These are phyloP conservation scores for Pelobates cultripes DNA, from an alignment of 2,797 vertebrate genomes.

Conservation along the genomic window DNA sequence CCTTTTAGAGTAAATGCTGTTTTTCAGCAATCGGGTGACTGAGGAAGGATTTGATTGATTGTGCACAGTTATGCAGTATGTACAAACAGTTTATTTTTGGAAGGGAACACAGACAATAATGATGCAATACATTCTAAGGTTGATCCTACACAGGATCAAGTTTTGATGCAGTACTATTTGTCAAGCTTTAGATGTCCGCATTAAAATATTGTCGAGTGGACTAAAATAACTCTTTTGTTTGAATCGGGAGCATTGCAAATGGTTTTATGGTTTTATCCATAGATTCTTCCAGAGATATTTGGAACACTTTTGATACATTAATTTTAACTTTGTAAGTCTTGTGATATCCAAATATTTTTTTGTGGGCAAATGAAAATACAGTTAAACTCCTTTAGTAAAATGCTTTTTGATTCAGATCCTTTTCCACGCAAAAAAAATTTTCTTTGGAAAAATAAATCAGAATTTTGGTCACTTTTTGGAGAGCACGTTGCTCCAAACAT, in stretches of 20 bases:
- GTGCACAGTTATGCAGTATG: not conserved
- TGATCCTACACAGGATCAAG: not conserved
- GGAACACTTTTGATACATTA: too few relatives aligned
- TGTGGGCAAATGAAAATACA: not conserved
- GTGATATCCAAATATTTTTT: not conserved
- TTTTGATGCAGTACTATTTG: constrained; percentile 12
- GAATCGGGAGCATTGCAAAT: too few relatives aligned
- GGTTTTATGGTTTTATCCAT: too few relatives aligned
- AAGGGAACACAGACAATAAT: constrained; percentile 5
- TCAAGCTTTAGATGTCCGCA: constrained; percentile 13
- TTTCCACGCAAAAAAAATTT: constrained; percentile 21
- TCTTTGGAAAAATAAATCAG: constrained; percentile 11
- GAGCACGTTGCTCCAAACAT: not conserved
- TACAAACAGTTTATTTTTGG: not conserved
- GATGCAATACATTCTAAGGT: not conserved
- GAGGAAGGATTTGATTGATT: not conserved
- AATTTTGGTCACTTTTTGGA: too few relatives aligned
- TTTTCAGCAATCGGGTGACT: not conserved
- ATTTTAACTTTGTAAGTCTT: too few relatives aligned
- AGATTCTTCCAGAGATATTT: too few relatives aligned
- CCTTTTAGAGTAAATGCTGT: not conserved
- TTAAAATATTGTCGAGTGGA: constrained; percentile 11
- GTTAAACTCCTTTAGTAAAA: not conserved
- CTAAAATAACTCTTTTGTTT: not conserved
- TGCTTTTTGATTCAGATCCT: not conserved